phyloP scores from a whole-genome alignment of 2,113 vertebrate genomes.

The Narcine bancroftii region DNA sequence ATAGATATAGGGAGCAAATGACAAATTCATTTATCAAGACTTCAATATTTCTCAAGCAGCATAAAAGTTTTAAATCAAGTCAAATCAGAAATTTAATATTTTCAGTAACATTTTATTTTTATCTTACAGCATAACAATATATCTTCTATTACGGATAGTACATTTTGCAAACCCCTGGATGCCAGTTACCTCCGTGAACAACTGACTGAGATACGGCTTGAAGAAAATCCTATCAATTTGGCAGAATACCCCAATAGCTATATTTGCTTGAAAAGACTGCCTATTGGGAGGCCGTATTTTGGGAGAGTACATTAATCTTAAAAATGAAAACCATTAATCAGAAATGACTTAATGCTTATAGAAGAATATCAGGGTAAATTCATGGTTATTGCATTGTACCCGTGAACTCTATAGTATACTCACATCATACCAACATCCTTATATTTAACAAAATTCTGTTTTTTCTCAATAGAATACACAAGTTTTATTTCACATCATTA shows the following conservation, averaged over 20 bases:
- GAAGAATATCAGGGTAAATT: not conserved
- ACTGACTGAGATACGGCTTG: constrained; percentile 81
- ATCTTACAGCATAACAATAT: constrained; percentile 86
- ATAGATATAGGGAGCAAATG: not conserved
- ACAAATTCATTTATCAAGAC: not conserved
- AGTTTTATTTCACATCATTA: not conserved
- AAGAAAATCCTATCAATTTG: constrained; percentile 80
- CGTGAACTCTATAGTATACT: constrained; percentile 14
- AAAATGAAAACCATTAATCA: not conserved
- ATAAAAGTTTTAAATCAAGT: not conserved
- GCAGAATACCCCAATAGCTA: constrained; percentile 84
- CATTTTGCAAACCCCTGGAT: constrained; percentile 84
- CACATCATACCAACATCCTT: not conserved
- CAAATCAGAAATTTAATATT: constrained; percentile 9
- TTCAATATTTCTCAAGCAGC: not conserved
- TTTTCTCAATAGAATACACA: not conserved
- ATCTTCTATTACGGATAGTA: constrained; percentile 70
- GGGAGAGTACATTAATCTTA: not conserved
- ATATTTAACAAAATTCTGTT: not conserved
- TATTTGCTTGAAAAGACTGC: constrained; percentile 79
- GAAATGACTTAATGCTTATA: not conserved
- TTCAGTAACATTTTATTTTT: constrained; percentile 36
- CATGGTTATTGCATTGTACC: not conserved
- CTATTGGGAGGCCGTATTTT: constrained; percentile 57
- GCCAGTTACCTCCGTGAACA: constrained; percentile 75